phyloP scores from a whole-genome alignment of 2,888 invertebrate species.

The Lepidonotus clava region DNA sequence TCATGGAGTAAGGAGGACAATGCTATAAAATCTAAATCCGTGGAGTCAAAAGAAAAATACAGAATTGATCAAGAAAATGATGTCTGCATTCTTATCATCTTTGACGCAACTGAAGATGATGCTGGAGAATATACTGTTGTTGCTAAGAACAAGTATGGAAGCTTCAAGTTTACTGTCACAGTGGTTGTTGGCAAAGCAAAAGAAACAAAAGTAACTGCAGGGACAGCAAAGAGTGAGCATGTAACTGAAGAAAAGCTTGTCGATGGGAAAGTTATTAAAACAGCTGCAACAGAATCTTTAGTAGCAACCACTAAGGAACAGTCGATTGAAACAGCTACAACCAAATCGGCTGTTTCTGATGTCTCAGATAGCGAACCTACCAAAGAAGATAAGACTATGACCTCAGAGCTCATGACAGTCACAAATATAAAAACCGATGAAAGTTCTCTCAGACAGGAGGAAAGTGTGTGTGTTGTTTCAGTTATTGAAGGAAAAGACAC shows the following conservation, averaged over 20 bases:
- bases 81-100: constrained; percentile 32
- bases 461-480: too few relatives aligned
- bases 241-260: background rate
- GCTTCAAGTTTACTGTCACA: constrained; percentile 25
- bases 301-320: too few relatives aligned
- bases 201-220: background rate
- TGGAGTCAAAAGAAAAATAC: background rate
- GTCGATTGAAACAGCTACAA: too few relatives aligned
- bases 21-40: constrained; percentile 60
- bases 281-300: too few relatives aligned
- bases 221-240: background rate
- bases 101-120: constrained; percentile 55
- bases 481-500: too few relatives aligned
- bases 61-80: background rate
- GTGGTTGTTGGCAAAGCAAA: constrained; percentile 12
- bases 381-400: too few relatives aligned
- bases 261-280: background rate
- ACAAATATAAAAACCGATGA: too few relatives aligned
- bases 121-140: constrained; percentile 56
- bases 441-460: too few relatives aligned
- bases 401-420: too few relatives aligned
- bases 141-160: background rate
- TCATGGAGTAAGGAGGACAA: constrained; percentile 74
- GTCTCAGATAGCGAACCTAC: too few relatives aligned
- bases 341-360: too few relatives aligned